Evolutionary conservation across 2,113 vertebrate genomes (phyloP).

Genomic region (Centropus unirufus): DNA sequence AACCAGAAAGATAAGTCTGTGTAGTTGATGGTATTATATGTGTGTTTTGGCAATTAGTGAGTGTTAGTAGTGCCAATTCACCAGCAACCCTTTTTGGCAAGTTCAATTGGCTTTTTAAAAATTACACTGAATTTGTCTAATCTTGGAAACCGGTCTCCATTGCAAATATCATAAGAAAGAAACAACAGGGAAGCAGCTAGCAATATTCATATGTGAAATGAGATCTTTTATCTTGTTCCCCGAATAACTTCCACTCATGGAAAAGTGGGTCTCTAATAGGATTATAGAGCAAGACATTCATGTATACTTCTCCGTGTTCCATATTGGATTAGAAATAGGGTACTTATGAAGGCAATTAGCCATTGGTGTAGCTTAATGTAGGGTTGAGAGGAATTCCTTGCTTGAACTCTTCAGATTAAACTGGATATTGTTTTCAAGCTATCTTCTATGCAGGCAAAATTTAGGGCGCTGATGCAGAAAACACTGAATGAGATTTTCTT

Average conservation of each 20-base stretch:
- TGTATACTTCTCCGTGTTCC: not conserved
- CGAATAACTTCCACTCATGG: not conserved
- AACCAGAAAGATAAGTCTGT: not conserved
- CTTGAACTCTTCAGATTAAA: conserved; percentile 35
- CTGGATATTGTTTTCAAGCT: not conserved
- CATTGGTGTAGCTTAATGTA: conserved; percentile 1
- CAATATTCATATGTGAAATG: not conserved
- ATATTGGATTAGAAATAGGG: conserved; percentile 18
- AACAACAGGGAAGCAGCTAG: not conserved
- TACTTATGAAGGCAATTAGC: conserved; percentile 43
- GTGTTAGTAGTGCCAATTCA: not conserved
- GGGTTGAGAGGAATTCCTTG: conserved; percentile 18
- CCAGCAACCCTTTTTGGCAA: not conserved
- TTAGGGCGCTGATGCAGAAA: conserved; percentile 11
- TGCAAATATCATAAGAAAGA: not conserved
- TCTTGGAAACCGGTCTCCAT: not conserved
- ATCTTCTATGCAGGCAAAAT: not conserved
- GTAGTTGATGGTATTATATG: not conserved
- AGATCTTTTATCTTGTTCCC: not conserved
- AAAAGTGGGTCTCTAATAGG: not conserved
- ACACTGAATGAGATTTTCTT: not conserved
- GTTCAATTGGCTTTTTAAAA: not conserved
- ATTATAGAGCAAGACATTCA: not conserved
- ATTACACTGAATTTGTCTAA: not conserved
- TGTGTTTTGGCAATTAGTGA: not conserved